phyloP scores from a whole-genome alignment of 2,888 invertebrate species.

The Parapristionchus giblindavisi region DNA sequence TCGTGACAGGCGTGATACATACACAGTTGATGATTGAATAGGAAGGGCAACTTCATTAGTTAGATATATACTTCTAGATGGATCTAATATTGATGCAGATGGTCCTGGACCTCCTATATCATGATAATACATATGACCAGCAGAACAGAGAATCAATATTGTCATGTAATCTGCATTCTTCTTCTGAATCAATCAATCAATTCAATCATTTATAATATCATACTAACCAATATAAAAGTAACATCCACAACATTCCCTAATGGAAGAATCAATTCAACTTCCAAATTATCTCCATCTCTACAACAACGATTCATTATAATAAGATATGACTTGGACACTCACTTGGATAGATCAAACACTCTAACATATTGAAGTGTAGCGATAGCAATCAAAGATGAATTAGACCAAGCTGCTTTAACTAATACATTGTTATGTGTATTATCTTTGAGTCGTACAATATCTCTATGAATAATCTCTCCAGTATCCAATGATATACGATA shows the following conservation, averaged over 20 bases:
- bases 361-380: conserved; percentile 16
- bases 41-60: conserved; percentile 21
- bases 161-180: conserved; percentile 11
- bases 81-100: neutral
- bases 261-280: conserved; percentile 29
- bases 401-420: conserved; percentile 14
- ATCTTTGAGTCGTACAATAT: neutral
- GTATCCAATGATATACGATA: neutral
- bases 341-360: conserved; percentile 21
- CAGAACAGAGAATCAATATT: conserved; percentile 9
- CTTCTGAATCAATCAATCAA: neutral
- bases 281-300: conserved; percentile 13
- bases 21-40: neutral
- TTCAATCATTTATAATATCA: neutral
- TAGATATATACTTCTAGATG: conserved; percentile 6
- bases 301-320: neutral
- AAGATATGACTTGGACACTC: neutral
- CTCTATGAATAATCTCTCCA: conserved; percentile 13
- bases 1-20: neutral
- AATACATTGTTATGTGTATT: conserved; percentile 2
- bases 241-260: conserved; percentile 34
- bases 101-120: conserved; percentile 37
- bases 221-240: conserved; percentile 10
- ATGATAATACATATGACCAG: conserved; percentile 27
- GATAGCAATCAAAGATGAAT: neutral